A percentile compares a stretch with the other conserved stretches of the same genome.
phyloP scores from a whole-genome alignment of 2,888 invertebrate species.

The Neoitamus cyanurus region DNA sequence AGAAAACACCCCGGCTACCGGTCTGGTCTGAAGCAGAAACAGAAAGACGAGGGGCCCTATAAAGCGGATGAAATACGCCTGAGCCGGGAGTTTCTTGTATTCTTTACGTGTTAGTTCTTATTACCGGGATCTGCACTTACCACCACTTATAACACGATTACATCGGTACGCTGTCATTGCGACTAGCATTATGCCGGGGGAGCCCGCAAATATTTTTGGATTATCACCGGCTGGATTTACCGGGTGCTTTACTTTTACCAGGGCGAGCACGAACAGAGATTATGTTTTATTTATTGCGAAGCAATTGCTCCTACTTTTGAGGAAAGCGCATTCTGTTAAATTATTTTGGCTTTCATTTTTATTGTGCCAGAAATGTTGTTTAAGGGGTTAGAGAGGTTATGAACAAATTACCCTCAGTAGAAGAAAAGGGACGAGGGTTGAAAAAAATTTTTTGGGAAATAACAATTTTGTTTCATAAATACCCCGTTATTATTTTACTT shows the following conservation, averaged over 20 bases:
- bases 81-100: background rate
- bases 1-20: background rate
- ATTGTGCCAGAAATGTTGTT: no score
- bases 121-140: constrained; percentile 31
- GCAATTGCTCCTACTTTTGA: background rate
- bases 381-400: no score
- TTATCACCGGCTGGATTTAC: background rate
- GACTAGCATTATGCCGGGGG: background rate
- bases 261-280: background rate
- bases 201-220: constrained; percentile 9
- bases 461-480: no score
- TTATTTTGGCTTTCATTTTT: no score
- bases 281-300: background rate
- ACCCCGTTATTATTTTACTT: no score
- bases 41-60: background rate
- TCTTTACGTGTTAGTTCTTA: constrained; percentile 27
- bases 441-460: no score
- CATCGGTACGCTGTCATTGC: constrained; percentile 18
- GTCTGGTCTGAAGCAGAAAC: background rate
- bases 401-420: no score
- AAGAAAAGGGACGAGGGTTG: no score
- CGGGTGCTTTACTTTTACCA: background rate
- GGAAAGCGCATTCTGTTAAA: background rate
- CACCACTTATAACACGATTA: constrained; percentile 35
- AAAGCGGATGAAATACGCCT: constrained; percentile 30